Evolutionary conservation across 2,797 vertebrate genomes (phyloP), one percentile per base, ranked within the genome.

Genomic region (Siniperca undulata): DNA sequence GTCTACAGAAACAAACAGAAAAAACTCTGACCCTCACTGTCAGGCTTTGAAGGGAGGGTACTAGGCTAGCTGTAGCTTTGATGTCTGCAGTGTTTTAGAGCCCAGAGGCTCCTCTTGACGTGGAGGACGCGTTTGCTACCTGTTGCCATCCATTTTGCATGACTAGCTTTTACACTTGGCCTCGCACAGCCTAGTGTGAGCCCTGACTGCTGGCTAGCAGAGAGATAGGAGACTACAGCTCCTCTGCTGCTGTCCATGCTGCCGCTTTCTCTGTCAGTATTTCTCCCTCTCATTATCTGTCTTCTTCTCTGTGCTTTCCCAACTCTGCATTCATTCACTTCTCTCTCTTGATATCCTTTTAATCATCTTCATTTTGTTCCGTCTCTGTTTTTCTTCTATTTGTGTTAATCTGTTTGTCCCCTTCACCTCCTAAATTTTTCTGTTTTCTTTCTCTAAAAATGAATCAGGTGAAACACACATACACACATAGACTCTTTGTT

Each of bases 71-170:
- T 59, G 24, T 46, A 76, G 80, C 90, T 92, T 93, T 94, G 89
- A 94, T 88, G 90, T 92, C 20, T 74, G 74, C 74, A 56, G 59
- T 24, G 56, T 53, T 81, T 89, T 77, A n/a, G 55, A 78, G 65
- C 81, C 84, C 64, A 72, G 46, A 74, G 86, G 83, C 86, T 87
- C 42, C 70, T 83, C 81, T 75, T 82, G 78, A 87, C 68, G 30
- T 71, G 68, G 75, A 84, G 82, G 74, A 87, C 71, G 68, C n/a
- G 30, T 92, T 92, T 80, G 58, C 75, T 76, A 92, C 87, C 87
- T 91, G 86, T 89, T 89, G 87, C 87, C 64, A 73, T 93, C 52
- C 86, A 89, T 93, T 94, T 90, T 90, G 76, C 87, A 90, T 86
- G 80, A 78, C 80, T 85, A 55, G 77, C 55, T 79, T 90, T 88